Evolutionary conservation across 2,888 invertebrate genomes (phyloP).

Genomic region (Andrena fulva): DNA sequence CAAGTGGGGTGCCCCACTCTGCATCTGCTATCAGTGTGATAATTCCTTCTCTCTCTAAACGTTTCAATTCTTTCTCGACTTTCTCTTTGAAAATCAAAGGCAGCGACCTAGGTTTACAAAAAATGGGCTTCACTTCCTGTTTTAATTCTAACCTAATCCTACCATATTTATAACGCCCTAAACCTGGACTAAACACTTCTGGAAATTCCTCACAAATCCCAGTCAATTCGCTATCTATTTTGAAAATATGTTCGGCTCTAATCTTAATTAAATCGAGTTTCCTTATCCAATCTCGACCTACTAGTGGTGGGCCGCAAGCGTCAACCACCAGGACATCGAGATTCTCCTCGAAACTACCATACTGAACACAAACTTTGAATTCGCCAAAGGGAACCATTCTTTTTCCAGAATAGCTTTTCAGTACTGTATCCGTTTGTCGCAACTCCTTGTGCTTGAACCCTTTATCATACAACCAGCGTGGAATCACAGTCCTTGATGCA

Average conservation of each 20-base stretch:
- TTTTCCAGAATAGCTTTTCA: slow-evolving; percentile 8
- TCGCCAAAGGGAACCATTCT: neutral
- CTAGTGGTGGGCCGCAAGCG: neutral
- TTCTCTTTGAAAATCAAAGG: slow-evolving; percentile 63
- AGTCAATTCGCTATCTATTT: neutral
- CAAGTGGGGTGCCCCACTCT: slow-evolving; percentile 78
- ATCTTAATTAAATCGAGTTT: neutral
- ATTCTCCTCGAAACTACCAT: neutral
- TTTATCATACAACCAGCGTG: neutral
- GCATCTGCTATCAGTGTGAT: slow-evolving; percentile 64
- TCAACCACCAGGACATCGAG: neutral
- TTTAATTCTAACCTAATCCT: slow-evolving; percentile 54
- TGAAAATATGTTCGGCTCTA: neutral
- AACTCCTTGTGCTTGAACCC: neutral
- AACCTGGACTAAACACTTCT: neutral
- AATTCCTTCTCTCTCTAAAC: slow-evolving; percentile 46
- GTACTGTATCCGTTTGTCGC: neutral
- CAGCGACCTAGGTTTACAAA: slow-evolving; percentile 66
- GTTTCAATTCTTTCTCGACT: slow-evolving; percentile 4
- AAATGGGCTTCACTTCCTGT: slow-evolving; percentile 56
- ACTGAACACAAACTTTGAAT: neutral
- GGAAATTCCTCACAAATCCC: slow-evolving; percentile 8
- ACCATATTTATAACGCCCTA: neutral
- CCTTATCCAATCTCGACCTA: neutral
- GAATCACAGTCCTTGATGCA: slow-evolving; percentile 3